These are phyloP conservation scores for Thera obeliscata DNA, from an alignment of 2,888 invertebrate species.

Conservation along the genomic window DNA sequence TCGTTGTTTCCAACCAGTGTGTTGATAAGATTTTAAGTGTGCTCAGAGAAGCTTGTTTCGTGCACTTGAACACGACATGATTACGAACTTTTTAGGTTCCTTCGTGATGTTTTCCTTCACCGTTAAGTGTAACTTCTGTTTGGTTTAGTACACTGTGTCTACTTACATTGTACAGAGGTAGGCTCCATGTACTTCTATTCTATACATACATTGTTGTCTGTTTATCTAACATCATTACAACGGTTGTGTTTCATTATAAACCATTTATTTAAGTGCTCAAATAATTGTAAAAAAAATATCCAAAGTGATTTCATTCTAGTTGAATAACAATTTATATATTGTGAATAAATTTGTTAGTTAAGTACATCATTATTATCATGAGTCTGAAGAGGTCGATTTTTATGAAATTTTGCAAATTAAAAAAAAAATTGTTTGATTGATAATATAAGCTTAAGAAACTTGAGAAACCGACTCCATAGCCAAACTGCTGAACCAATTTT, in stretches of 20 bases:
- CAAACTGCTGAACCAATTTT: too few relatives aligned
- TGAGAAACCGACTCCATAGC: too few relatives aligned
- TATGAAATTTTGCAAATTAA: too few relatives aligned
- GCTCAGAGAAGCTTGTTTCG: too few relatives aligned
- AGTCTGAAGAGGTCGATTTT: background rate
- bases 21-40: too few relatives aligned
- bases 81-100: too few relatives aligned
- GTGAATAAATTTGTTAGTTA: conserved; percentile 20
- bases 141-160: conserved; percentile 14
- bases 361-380: background rate
- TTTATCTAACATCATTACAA: conserved; percentile 71
- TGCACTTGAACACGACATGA: too few relatives aligned
- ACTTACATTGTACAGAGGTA: background rate
- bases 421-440: too few relatives aligned
- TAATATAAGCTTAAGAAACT: too few relatives aligned
- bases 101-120: too few relatives aligned
- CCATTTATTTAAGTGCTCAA: conserved; percentile 65
- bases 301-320: conserved; percentile 51
- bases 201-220: conserved; percentile 54
- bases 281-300: conserved; percentile 48
- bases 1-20: too few relatives aligned
- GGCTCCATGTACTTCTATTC: background rate
- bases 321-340: conserved; percentile 47
- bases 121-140: background rate
- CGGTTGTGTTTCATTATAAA: conserved; percentile 78